Evolutionary conservation across 2,113 vertebrate species (phyloP).

Genomic region (Amphilophus citrinellus): DNA sequence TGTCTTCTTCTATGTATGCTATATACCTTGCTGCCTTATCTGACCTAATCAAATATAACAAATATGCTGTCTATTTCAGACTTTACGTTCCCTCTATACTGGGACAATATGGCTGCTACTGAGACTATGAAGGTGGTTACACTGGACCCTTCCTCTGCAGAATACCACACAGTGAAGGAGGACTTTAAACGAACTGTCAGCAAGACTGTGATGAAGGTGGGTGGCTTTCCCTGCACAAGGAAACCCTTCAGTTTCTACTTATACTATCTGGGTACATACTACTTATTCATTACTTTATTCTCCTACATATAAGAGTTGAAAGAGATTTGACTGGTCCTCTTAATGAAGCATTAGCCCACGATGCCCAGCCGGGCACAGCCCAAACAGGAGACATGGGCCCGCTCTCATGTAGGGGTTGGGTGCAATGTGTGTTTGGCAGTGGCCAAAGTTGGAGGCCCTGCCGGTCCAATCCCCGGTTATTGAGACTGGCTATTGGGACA

Average conservation of each 20-base stretch:
- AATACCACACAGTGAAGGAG: conserved; percentile 58
- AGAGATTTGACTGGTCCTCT: too few relatives aligned
- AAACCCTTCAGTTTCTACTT: too few relatives aligned
- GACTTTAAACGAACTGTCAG: conserved; percentile 51
- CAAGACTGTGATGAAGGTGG: conserved; percentile 61
- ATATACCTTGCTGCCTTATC: neutral
- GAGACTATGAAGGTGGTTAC: conserved; percentile 17
- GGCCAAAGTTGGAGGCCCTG: too few relatives aligned
- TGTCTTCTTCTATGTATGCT: neutral
- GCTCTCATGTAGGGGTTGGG: too few relatives aligned
- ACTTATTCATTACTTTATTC: neutral
- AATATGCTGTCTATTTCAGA: conserved; percentile 31
- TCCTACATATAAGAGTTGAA: too few relatives aligned
- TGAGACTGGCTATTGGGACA: too few relatives aligned
- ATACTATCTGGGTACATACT: neutral
- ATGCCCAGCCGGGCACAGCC: too few relatives aligned
- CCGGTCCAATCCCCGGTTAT: too few relatives aligned
- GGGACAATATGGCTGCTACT: conserved; percentile 63
- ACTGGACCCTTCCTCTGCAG: conserved; percentile 41
- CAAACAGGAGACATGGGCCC: too few relatives aligned
- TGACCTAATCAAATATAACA: neutral
- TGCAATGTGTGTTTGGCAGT: too few relatives aligned
- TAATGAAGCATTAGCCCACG: too few relatives aligned
- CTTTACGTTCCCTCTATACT: conserved; percentile 68
- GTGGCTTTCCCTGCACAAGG: neutral